Percentiles rank a stretch among this genome's conserved stretches.
These are phyloP conservation scores for Petrophora chlorosata DNA, from an alignment of 2,888 invertebrate genomes.

Conservation along the genomic window DNA sequence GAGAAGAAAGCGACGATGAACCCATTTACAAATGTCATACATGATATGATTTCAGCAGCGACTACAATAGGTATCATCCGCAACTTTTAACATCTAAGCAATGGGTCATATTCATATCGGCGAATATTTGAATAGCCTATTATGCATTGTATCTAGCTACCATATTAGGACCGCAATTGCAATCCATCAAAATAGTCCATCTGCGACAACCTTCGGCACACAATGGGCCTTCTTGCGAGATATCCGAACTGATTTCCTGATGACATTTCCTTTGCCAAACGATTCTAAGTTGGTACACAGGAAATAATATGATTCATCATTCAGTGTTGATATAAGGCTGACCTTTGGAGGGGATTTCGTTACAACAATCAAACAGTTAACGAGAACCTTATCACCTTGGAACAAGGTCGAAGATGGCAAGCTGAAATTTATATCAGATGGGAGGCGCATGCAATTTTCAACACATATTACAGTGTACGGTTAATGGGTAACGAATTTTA, in stretches of 20 bases:
- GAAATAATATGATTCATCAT: constrained; percentile 38
- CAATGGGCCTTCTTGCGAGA: constrained; percentile 51
- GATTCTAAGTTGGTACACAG: constrained; percentile 29
- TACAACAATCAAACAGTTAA: constrained; percentile 15
- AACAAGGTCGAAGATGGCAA: constrained; percentile 22
- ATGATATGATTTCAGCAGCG: background rate
- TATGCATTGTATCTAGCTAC: constrained; percentile 26
- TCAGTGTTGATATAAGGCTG: constrained; percentile 32
- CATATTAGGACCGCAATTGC: constrained; percentile 27
- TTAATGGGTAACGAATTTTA: constrained; percentile 17
- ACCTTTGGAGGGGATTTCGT: constrained; percentile 31
- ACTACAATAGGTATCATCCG: constrained; percentile 12
- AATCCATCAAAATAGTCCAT: constrained; percentile 40
- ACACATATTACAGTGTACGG: constrained; percentile 22
- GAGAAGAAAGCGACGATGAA: background rate
- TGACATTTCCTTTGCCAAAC: constrained; percentile 52
- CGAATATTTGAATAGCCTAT: constrained; percentile 30
- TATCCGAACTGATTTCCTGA: constrained; percentile 54
- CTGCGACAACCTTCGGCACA: constrained; percentile 46
- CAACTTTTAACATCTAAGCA: constrained; percentile 10
- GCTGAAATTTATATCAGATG: background rate
- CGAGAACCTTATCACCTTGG: constrained; percentile 13
- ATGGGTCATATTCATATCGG: constrained; percentile 16
- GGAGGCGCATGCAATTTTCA: constrained; percentile 23
- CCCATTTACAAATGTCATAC: constrained; percentile 4